Evolutionary conservation across 1,140 invertebrate genomes (phyloP), one percentile per base, ranked within the genome.

Genomic region (Sesamia nonagrioides): DNA sequence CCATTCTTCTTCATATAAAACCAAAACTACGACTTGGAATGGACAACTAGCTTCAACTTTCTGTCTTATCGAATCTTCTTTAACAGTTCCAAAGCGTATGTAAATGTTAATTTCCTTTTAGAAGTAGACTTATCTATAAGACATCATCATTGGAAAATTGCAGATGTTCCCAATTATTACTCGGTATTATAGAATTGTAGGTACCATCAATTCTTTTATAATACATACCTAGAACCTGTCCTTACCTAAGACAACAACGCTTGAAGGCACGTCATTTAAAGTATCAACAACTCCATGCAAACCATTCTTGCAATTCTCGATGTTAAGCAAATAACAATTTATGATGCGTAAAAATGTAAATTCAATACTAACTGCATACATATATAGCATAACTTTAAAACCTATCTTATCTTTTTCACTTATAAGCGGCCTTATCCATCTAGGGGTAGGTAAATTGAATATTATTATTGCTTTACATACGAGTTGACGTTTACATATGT

Each of bases 331-430:
- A 40, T 37, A 15, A 7, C 27, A 33, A 40, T 61, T 61, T 61
- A 61, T 61, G 60, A 61, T 17, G 60, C 60, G 60, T 61, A 37
- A 61, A 61, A 61, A 61, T 61, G 60, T 61, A 15, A 61, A 61
- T 61, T 33, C 60, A 8, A 61, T 27, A 58, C 21, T 58, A 58
- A 58, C 21, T 66, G 37, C 56, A 60, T 0, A 60, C 11, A 15
- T 33, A 60, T 60, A 27, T 60, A 17, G n/a, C 42, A 18, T n/a
- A 66, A 42, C 37, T 6, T 40, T 6, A 66, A 63, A 9, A 37
- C 8, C 8, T 66, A 48, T 69, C 66, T 61, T 61, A 61, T 61
- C 60, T 2, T 35, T n/a, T 13, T 35, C 60, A n/a, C 33, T 61
- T 61, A 40, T 35, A 61, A 40, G 3, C 60, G 6, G 0, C 37